Evolutionary conservation across 2,797 vertebrate species (phyloP).

Genomic region (Balearica regulorum): DNA sequence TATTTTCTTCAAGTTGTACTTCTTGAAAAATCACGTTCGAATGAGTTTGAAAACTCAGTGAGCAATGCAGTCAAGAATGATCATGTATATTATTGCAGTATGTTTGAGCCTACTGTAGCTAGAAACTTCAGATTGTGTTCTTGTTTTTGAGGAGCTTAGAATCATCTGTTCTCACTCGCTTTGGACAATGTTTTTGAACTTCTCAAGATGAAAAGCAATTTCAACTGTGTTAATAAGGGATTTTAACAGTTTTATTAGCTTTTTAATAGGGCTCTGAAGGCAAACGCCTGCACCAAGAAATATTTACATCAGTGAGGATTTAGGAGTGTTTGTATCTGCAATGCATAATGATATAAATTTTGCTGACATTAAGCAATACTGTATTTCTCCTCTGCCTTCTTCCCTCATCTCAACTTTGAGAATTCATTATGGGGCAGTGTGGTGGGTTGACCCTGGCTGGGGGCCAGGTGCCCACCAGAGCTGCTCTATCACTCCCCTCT

Average conservation of each 20-base stretch:
- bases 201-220: neutral
- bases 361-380: neutral
- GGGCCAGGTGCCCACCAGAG: too few relatives aligned
- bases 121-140: neutral
- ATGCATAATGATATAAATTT: neutral
- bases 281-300: neutral
- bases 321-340: neutral
- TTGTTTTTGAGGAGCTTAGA: neutral
- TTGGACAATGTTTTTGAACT: neutral
- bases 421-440: neutral
- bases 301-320: neutral
- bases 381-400: neutral
- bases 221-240: neutral
- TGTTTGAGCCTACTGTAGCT: neutral
- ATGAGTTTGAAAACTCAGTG: neutral
- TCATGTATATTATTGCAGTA: neutral
- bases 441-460: too few relatives aligned
- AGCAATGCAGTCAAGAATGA: neutral
- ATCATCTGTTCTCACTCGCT: neutral
- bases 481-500: too few relatives aligned
- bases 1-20: neutral
- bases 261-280: neutral
- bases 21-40: neutral
- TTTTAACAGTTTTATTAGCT: neutral
- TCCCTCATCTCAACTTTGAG: neutral